Percentiles rank a stretch among this genome's conserved stretches.
Evolutionary conservation across 2,888 invertebrate genomes (phyloP).

Genomic region (Epicampocera succincta): DNA sequence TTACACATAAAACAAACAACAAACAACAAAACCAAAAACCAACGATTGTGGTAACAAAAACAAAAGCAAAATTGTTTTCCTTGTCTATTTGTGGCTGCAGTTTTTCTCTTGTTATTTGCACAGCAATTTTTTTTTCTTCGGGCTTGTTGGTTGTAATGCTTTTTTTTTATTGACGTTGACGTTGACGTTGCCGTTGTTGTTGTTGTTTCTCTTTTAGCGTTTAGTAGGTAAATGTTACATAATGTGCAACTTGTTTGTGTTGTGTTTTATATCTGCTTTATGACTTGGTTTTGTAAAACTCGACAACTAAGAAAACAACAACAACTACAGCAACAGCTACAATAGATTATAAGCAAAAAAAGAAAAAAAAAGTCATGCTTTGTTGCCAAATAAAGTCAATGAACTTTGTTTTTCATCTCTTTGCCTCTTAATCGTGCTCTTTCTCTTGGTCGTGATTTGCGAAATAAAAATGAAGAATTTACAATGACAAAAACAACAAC

Average conservation of each 20-base stretch:
- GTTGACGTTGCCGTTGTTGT: too few species aligned
- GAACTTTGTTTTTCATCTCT: slow-evolving; percentile 70
- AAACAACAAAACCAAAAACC: neutral
- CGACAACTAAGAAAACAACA: slow-evolving; percentile 23
- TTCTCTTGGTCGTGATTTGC: neutral
- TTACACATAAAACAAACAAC: neutral
- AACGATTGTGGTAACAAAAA: slow-evolving; percentile 30
- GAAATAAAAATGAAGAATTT: slow-evolving; percentile 12
- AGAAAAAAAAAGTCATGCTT: slow-evolving; percentile 56
- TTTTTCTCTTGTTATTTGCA: slow-evolving; percentile 24
- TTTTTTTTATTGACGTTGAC: too few species aligned
- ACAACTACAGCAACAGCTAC: slow-evolving; percentile 20
- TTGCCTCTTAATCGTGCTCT: neutral
- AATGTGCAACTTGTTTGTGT: slow-evolving; percentile 71
- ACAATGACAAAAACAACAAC: neutral
- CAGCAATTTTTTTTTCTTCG: slow-evolving; percentile 19
- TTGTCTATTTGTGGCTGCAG: slow-evolving; percentile 56
- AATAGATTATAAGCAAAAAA: neutral
- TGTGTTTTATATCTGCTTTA: slow-evolving; percentile 33
- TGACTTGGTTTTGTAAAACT: slow-evolving; percentile 47
- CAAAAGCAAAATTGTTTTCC: slow-evolving; percentile 55
- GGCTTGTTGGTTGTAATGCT: slow-evolving; percentile 53
- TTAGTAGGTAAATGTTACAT: slow-evolving; percentile 80
- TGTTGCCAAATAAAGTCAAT: slow-evolving; percentile 72
- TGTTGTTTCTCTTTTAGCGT: slow-evolving; percentile 74